Base-by-base conservation (phyloP, 2,797 vertebrate genomes). In the Chrysolophus pictus region DNA sequence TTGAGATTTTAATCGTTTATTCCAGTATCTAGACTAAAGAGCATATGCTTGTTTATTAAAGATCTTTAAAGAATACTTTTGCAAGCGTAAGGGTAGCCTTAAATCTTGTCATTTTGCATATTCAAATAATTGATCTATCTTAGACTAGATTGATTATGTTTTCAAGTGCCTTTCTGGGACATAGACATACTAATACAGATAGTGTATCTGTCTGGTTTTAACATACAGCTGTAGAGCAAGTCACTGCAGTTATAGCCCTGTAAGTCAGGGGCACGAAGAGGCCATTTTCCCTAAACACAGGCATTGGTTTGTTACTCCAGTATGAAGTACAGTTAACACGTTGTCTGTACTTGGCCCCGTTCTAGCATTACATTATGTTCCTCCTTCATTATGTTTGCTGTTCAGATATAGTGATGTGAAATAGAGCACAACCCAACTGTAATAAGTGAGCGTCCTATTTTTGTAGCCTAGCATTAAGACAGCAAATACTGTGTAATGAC, bases 401-500 rank as follows among this genome's bases (percentile, higher is more conserved):
- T 51, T 76, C 47, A 42, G 55, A 47, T 58, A 24, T 0, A 81
- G 53, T 65, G 35, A 42, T 92, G 67, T 78, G 65, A 93, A 86
- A 37, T 62, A 92, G 89, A 78, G 71, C 79, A 92, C 77, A 87
- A 53, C 35, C 28, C 41, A 77, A 28, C 74, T 70, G 22, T 90
- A 78, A 74, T 65, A 84, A 78, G 31, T 4, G 7, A 78, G 31
- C 4, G 6, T 77, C 64, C 90, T 93, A 76, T 94, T 92, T 95
- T 79, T 93, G 19, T 58, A 58, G 55, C 68, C 37, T 88, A 84
- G 47, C 64, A 80, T 76, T 90, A 89, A 73, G 84, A 87, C 59
- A 87, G 65, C 79, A 92, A 91, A 84, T 84, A 14, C 53, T 81
- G 39, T 69, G 31, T 87, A 88, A 93, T 82, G 53, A n/a, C 83